These are phyloP conservation scores for Sebastes matsubarae DNA, from an alignment of 2,797 vertebrate species.

Conservation along the genomic window DNA sequence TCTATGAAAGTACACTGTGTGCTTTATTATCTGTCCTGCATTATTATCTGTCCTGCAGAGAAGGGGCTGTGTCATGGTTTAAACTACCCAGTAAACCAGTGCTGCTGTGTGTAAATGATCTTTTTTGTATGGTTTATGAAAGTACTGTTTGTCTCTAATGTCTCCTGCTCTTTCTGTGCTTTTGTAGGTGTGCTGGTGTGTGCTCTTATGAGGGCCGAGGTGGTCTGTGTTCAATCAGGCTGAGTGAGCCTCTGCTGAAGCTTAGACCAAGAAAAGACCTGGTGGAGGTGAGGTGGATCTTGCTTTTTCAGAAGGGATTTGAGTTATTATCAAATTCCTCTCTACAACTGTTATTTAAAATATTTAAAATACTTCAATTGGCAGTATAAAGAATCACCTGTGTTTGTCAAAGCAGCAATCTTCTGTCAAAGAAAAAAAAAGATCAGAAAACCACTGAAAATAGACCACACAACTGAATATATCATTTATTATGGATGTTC, in stretches of 20 bases:
- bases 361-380: neutral
- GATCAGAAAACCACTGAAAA: neutral
- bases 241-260: slow-evolving; percentile 94
- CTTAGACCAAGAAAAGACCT: slow-evolving; percentile 93
- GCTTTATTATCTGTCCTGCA: too few species aligned
- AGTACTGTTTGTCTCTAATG: neutral
- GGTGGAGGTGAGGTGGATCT: slow-evolving; percentile 85
- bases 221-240: slow-evolving; percentile 93
- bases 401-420: neutral
- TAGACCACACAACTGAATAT: neutral
- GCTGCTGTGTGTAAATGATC: neutral
- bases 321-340: neutral
- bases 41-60: too few species aligned
- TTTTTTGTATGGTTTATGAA: neutral
- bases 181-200: slow-evolving; percentile 90
- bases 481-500: too few species aligned
- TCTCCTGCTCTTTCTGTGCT: neutral
- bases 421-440: neutral
- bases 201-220: slow-evolving; percentile 93
- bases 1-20: too few species aligned
- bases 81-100: neutral
- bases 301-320: fast-evolving
- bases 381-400: neutral
- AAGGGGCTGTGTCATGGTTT: neutral
- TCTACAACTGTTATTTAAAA: neutral